phyloP scores from a whole-genome alignment of 2,888 invertebrate genomes.

The Caenorhabditis plicata region DNA sequence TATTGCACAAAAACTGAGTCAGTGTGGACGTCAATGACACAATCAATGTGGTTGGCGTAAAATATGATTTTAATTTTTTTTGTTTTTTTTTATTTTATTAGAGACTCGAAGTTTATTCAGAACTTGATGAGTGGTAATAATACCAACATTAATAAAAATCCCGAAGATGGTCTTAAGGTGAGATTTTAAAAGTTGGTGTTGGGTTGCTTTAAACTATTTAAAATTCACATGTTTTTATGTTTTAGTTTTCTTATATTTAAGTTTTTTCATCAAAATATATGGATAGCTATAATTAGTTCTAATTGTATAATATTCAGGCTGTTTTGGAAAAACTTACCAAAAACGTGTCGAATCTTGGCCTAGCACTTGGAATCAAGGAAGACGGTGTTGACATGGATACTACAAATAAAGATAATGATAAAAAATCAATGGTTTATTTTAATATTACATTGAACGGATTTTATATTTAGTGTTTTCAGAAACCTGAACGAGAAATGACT shows the following conservation, averaged over 20 bases:
- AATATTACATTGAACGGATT: neutral
- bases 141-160: constrained; percentile 17
- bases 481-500: constrained; percentile 39
- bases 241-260: neutral
- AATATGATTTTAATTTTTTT: no score
- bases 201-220: neutral
- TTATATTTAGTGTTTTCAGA: constrained; percentile 5
- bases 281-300: neutral
- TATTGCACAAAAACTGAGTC: no score
- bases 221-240: neutral
- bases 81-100: no score
- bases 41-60: no score
- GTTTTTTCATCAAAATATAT: neutral
- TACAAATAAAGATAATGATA: neutral
- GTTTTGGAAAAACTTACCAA: constrained; percentile 29
- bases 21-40: no score
- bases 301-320: constrained; percentile 12
- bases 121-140: no score
- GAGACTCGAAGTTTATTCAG: no score
- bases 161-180: constrained; percentile 19
- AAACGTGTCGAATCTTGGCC: constrained; percentile 29
- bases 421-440: neutral
- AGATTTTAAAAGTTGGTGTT: constrained; percentile 1
- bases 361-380: constrained; percentile 19
- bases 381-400: neutral